Percentiles rank a stretch among this genome's conserved stretches.
phyloP scores from a whole-genome alignment of 2,888 invertebrate species.

The Teleiodes luculella region DNA sequence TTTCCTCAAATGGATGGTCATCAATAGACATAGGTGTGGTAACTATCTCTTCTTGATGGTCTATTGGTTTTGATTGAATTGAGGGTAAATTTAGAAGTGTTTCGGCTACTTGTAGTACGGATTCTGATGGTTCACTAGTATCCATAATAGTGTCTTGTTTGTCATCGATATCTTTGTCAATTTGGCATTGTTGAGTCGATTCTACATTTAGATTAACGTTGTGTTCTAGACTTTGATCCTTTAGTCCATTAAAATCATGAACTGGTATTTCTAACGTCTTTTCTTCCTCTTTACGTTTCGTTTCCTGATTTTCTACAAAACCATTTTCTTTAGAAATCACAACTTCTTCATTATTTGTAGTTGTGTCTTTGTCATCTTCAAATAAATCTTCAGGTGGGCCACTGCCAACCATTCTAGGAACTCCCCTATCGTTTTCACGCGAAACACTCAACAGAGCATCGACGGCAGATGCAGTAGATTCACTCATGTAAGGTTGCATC shows the following conservation, averaged over 20 bases:
- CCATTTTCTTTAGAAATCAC: conserved; percentile 27
- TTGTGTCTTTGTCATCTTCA: conserved; percentile 51
- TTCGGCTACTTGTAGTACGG: conserved; percentile 72
- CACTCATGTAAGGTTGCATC: conserved; percentile 52
- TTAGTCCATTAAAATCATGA: conserved; percentile 16
- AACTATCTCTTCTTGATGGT: conserved; percentile 29
- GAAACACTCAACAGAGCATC: conserved; percentile 69
- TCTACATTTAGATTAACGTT: background rate
- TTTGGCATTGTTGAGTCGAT: background rate
- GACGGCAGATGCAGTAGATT: conserved; percentile 69
- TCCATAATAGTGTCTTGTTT: conserved; percentile 23
- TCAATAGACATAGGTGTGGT: conserved; percentile 3
- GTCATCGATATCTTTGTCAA: conserved; percentile 8
- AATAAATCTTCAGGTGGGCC: conserved; percentile 70
- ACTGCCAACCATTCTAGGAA: conserved; percentile 60
- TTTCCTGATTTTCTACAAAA: conserved; percentile 22
- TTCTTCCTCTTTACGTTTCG: conserved; percentile 21
- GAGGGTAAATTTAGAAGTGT: conserved; percentile 68
- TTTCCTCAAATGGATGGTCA: conserved; percentile 9
- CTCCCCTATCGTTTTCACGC: conserved; percentile 57
- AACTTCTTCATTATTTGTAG: conserved; percentile 40
- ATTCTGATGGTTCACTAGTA: conserved; percentile 60
- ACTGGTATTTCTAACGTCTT: conserved; percentile 1
- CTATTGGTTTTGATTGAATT: conserved; percentile 48
- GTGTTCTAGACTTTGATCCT: background rate